Conservation (phyloP, 2,888 invertebrate species). For the Orthosia gracilis region DNA sequence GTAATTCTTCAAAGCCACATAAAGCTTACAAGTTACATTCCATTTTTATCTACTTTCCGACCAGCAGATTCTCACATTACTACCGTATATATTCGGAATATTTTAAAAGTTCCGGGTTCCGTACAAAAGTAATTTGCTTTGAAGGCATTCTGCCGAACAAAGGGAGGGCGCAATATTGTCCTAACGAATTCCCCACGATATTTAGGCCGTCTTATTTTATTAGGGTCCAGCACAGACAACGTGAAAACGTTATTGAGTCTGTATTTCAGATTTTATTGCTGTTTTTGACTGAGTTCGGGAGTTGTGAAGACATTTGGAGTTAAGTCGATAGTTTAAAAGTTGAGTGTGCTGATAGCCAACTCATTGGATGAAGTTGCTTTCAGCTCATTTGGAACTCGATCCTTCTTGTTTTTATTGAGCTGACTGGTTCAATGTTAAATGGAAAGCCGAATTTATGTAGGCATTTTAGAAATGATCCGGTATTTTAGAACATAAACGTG, state of each 20-base stretch:
- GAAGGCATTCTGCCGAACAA: slow-evolving; percentile 69
- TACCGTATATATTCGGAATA: slow-evolving; percentile 72
- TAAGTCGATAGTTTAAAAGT: slow-evolving; percentile 28
- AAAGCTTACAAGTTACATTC: not conserved
- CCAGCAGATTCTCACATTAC: slow-evolving; percentile 71
- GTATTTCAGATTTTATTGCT: slow-evolving; percentile 56
- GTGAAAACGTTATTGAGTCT: slow-evolving; percentile 56
- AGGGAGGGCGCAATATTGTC: slow-evolving; percentile 67
- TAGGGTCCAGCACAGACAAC: slow-evolving; percentile 52
- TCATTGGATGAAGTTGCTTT: not conserved
- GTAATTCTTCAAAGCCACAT: slow-evolving; percentile 4
- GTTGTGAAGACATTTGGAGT: slow-evolving; percentile 30
- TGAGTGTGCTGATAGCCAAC: not conserved
- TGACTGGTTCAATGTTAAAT: not conserved
- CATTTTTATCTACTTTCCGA: slow-evolving; percentile 16
- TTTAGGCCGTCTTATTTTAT: slow-evolving; percentile 66
- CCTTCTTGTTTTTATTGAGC: not conserved
- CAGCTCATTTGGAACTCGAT: not conserved
- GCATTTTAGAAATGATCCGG: not conserved
- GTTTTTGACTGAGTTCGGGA: slow-evolving; percentile 33
- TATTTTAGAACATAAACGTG: not conserved
- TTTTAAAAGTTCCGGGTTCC: slow-evolving; percentile 75
- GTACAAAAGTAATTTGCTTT: slow-evolving; percentile 78
- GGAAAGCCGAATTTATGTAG: not conserved
- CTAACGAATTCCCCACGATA: slow-evolving; percentile 65